Evolutionary conservation across 2,888 invertebrate species (phyloP), one percentile per base, ranked within the genome.

Genomic region (Agelastica alni): DNA sequence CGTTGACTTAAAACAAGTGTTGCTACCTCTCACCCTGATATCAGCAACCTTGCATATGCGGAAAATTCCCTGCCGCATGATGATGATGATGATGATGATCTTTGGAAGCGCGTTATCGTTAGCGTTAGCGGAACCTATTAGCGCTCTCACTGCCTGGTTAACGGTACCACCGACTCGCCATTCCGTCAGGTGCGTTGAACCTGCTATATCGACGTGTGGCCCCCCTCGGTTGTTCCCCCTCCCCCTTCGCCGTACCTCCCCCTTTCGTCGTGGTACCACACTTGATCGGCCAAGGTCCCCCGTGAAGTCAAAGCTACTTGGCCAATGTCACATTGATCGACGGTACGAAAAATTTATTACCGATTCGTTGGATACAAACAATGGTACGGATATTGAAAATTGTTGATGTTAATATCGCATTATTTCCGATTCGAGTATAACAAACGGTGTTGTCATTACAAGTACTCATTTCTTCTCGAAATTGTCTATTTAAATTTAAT

Each of bases 171-270:
- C 71, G 66, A 68, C 71, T 73, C 70, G 74, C 75, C 74, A 75
- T 75, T 75, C 75, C 75, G 74, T 71, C 75, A 75, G 75, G 75
- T 75, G 75, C 75, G 72, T 74, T 75, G 75, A 75, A 75, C 75
- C 74, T 74, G 72, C 63, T 60, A 62, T 59, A 62, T 51, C 37
- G 46, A 48, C 65, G 65, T 62, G 63, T 58, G 62, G 56, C 61
- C 60, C 47, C 48, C 48, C 42, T 32, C 36, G 44, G 45, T 57
- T n/a, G n/a, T n/a, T n/a, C n/a, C n/a, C n/a, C n/a, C n/a, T n/a
- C n/a, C n/a, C n/a, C n/a, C n/a, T n/a, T n/a, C n/a, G n/a, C n/a
- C n/a, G n/a, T n/a, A n/a, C n/a, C n/a, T 60, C 61, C 58, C 61
- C 48, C 46, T 47, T 18, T 37, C 37, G 18, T 18, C 18, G 18